Base-by-base conservation (phyloP, 2,113 vertebrate genomes). In the Morphnarchus princeps region DNA sequence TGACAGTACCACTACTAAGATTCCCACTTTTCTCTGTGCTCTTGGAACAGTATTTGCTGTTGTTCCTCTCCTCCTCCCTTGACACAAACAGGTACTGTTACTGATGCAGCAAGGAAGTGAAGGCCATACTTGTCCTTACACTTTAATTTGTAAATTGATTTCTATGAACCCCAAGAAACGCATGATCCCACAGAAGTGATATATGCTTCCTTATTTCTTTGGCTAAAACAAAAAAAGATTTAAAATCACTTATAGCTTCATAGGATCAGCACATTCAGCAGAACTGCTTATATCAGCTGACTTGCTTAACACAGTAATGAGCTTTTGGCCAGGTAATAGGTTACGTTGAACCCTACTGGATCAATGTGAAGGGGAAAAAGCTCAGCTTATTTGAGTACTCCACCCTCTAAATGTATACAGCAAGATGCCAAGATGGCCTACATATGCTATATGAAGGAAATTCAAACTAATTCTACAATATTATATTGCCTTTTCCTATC, bases 281-380 rank as follows among this genome's bases (percentile, higher is more conserved):
- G 70, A 93, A 87, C 29, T 79, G 87, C 87, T 89, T 96, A 18
- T 73, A 81, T 43, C 88, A 70, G 88, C 79, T 79, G 54, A 76
- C 73, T 88, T 36, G 36, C 66, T 40, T n/a, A 90, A 76, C 36
- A 88, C 52, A 92, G 80, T 84, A 88, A 89, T 66, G 62, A 85
- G 83, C 58, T 89, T 82, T 70, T 81, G 89, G 66, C 78, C 89
- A 94, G 87, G 73, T 87, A 80, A 94, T 55, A 83, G 80, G 50
- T 95, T 69, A 45, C 11, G 43, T 29, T 36, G 84, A 87, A 89
- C 45, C 55, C 55, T 65, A 69, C 34, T 9, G 20, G 77, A 93
- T 89, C 86, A 57, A 93, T 87, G 45, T 18, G 58, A 85, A 93
- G 42, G 65, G 31, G 22, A 49, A 84, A 94, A 91, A 87, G 73